Base-by-base conservation (phyloP, 2,888 invertebrate species). In the Strigamia crassipes region DNA sequence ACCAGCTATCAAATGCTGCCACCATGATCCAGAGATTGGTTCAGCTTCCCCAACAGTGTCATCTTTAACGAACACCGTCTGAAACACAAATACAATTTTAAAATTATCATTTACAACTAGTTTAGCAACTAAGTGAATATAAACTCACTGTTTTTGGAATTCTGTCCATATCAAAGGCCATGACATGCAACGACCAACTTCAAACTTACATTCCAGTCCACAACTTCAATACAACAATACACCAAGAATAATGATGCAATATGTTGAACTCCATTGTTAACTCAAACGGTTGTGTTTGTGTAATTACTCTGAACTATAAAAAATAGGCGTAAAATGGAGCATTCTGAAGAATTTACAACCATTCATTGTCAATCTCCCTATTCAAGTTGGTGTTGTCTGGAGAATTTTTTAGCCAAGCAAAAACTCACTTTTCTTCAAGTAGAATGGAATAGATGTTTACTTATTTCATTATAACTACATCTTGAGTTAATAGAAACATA, bases 1-100 rank as follows among this genome's bases (percentile, higher is more conserved):
- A 27, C 66, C 66, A 66, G 66, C 66, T 10, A 66, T 23, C 13
- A 66, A 27, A 66, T 66, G 66, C 15, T 66, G 66, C 66, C 66
- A 66, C 66, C 66, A 66, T 66, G 31, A 66, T 13, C 66, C 66
- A 23, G 66, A 27, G 27, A 66, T 66, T 1, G 13, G 66, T 15
- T 66, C 66, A 66, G 66, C 27, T 66, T 66, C 66, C 66, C 27
- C 23, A 9, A 31, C 66, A 27, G 27, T 27, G 27, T 23, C 66
- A 23, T 66, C 66, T 4, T 10, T 18, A 21, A 13, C 8, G 1
- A 66, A 66, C 27, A 27, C 27, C 23, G 66, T 23, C 66, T 66
- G 10, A n/a, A n/a, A n/a, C 1, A 51, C 51, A 3, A 66, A 66
- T 27, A 23, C 6, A 27, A 4, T 23, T 66, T 66, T 66, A 13